These are phyloP conservation scores for Eudemis profundana DNA, from an alignment of 2,888 invertebrate species.

Conservation along the genomic window DNA sequence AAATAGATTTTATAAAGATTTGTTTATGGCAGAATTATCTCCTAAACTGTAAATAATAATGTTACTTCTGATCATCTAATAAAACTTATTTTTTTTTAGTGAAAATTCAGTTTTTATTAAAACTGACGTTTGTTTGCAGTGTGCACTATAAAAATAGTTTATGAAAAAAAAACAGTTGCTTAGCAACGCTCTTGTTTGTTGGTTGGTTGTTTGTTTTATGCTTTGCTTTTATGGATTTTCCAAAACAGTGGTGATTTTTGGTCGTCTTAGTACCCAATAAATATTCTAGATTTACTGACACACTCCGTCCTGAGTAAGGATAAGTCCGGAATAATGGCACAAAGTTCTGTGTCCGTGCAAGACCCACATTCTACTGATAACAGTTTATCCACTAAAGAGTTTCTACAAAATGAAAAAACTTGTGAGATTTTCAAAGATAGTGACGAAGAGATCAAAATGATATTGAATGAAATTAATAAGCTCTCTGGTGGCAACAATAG, in stretches of 20 bases:
- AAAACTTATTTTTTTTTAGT: no score
- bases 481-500: slow-evolving; percentile 68
- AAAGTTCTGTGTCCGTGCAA: slow-evolving; percentile 54
- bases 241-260: slow-evolving; percentile 23
- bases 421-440: slow-evolving; percentile 76
- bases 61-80: no score
- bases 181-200: slow-evolving; percentile 54
- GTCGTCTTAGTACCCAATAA: background rate
- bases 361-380: slow-evolving; percentile 71
- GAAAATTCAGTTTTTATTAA: no score
- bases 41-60: no score
- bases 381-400: slow-evolving; percentile 76
- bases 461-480: slow-evolving; percentile 89
- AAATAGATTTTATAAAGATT: no score
- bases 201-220: slow-evolving; percentile 50
- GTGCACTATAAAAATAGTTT: background rate
- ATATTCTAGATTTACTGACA: background rate
- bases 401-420: slow-evolving; percentile 72
- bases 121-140: background rate
- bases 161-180: slow-evolving; percentile 51
- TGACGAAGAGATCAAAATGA: slow-evolving; percentile 87
- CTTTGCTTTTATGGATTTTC: slow-evolving; percentile 47
- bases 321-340: slow-evolving; percentile 56
- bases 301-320: background rate
- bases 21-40: no score